These are phyloP conservation scores for Aurelia sp. DNA, from an alignment of 30 jellyfish, hydroid and myxozoan genomes.

Conservation along the genomic window DNA sequence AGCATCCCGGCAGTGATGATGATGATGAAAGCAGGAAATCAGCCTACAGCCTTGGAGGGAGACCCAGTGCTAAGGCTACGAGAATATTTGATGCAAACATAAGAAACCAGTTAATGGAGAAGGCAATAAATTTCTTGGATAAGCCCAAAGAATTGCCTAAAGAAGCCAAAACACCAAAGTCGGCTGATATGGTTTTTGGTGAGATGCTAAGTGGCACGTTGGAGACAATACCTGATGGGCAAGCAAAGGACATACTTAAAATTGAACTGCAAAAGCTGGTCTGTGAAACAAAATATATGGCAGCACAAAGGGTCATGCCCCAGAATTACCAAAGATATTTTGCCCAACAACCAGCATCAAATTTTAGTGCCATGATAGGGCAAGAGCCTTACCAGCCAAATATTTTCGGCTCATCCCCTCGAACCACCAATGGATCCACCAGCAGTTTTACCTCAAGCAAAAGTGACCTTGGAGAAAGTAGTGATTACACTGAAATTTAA, in stretches of 20 bases:
- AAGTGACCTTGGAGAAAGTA: background rate
- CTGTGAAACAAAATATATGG: conserved; percentile 31
- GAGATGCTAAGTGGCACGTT: conserved; percentile 19
- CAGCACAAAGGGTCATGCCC: conserved; percentile 25
- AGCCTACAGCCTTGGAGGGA: conserved; percentile 33
- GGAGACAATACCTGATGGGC: conserved; percentile 32
- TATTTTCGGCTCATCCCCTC: too few species aligned
- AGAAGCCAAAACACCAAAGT: conserved; percentile 21
- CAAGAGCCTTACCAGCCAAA: too few species aligned
- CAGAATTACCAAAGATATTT: conserved; percentile 15
- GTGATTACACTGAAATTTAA: background rate
- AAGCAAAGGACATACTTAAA: conserved; percentile 13
- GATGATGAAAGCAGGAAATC: conserved; percentile 45
- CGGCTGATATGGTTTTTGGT: conserved; percentile 20
- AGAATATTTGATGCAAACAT: conserved; percentile 1
- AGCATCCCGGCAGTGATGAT: conserved; percentile 14
- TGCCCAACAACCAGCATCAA: too few species aligned
- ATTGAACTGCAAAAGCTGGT: conserved; percentile 37
- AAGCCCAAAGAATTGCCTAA: conserved; percentile 34
- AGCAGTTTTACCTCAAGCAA: background rate
- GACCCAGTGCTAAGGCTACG: conserved; percentile 18
- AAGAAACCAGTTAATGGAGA: conserved; percentile 8
- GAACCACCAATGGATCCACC: too few species aligned
- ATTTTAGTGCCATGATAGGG: too few species aligned
- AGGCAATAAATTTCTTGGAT: conserved; percentile 17